Evolutionary conservation across 1,140 invertebrate genomes (phyloP), one percentile per base, ranked within the genome.

Genomic region (Metopolophium dirhodum): DNA sequence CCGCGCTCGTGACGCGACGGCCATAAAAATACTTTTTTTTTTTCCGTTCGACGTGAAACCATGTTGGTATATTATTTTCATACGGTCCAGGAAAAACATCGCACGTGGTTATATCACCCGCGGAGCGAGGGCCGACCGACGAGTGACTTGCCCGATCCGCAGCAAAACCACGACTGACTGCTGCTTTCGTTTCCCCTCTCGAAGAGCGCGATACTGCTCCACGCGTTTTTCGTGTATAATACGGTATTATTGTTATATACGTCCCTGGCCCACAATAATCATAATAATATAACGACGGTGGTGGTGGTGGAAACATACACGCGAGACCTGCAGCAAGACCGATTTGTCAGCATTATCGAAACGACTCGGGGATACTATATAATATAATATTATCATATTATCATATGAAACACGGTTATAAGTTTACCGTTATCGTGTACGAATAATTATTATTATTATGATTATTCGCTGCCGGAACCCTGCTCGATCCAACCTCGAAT

Each of bases 341-440:
- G 83, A 92, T 92, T 92, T 92, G 77, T 92, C 91, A 83, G 47
- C 68, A 47, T 83, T 90, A 68, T 54, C 89, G 61, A 68, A 68
- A 68, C 61, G 30, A 68, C 30, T n/a, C 61, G 3, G 30, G 11
- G 61, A 68, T 61, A 68, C 9, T 14, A 30, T 30, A 61, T n/a
- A 18, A n/a, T 68, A 68, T 14, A 68, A 68, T 68, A 68, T n/a
- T 20, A 6, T 51, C 0, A 51, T 54, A 22, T n/a, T n/a, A n/a
- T 18, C 14, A 18, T 68, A n/a, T 68, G 11, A 77, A 18, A n/a
- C 61, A n/a, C 14, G 30, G 4, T 18, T n/a, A 22, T 54, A 18
- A 18, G 61, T 77, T 77, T 77, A n/a, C 18, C 61, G n/a, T 77
- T 77, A n/a, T 77, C 61, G 14, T n/a, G n/a, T 77, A 18, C 61